Evolutionary conservation across 2,113 vertebrate species (phyloP), one percentile per base, ranked within the genome.

Genomic region (Centropristis striata): DNA sequence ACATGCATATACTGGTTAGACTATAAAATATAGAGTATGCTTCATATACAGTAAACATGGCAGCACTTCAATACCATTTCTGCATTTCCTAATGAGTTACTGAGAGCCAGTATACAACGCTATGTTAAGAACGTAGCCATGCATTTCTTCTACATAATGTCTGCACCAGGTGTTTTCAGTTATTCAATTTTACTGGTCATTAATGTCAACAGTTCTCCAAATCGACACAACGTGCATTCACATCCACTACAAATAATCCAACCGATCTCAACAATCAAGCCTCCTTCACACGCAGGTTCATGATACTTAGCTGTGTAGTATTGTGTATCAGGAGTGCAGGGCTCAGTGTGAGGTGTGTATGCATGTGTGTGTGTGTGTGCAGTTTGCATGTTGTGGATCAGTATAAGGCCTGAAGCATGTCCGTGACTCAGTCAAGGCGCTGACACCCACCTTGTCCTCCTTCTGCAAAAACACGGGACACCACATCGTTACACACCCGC

Each of bases 401-500:
- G 81, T 80, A 71, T 89, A 78, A 86, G 89, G 90, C 81, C 92
- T 89, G 92, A 84, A 86, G 92, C 86, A 86, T 83, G 88, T 95
- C 94, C 94, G 58, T 84, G 89, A 87, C 84, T 90, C 93, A 78
- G 88, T 92, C 91, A 91, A 86, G 92, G 90, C 81, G 91, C 73
- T 71, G 87, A 90, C 86, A 95, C 95, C 94, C 93, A 96, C 95
- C 95, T 95, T 94, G 92, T 87, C 94, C 93, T 96, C 91, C 84
- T 92, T 95, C 95, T 96, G 95, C 60, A 89, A 95, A 95, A 95
- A 96, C 94, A 96, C 72, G 92, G 90, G 92, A 95, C 81, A 95
- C 83, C 81, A 92, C 85, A 92, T 54, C 36, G 86, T 95, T 95
- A 95, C 90, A 92, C 76, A 83, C 72, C 82, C 36, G 60, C 76